phyloP scores from a whole-genome alignment of 1,140 invertebrate species.

The Halictus rubicundus region DNA sequence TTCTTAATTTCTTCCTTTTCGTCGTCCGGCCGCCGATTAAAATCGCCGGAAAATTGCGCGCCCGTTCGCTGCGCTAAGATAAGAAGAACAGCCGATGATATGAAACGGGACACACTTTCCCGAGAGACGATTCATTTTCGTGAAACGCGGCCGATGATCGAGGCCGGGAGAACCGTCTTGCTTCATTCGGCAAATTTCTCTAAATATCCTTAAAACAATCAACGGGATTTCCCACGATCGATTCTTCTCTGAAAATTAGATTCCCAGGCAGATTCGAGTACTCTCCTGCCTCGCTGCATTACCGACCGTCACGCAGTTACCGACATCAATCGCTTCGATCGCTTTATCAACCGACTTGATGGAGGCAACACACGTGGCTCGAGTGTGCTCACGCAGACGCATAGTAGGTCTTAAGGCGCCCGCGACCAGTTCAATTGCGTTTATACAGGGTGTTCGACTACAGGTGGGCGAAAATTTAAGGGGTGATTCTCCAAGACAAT shows the following conservation, averaged over 20 bases:
- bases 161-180: too few species aligned
- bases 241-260: too few species aligned
- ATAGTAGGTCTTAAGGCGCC: too few species aligned
- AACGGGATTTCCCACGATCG: too few species aligned
- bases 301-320: background rate
- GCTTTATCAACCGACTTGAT: background rate
- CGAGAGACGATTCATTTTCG: background rate
- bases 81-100: background rate
- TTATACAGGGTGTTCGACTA: too few species aligned
- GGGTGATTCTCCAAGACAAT: too few species aligned
- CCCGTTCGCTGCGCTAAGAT: too few species aligned
- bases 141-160: slow-evolving; percentile 1
- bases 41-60: background rate
- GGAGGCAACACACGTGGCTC: too few species aligned
- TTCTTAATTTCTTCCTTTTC: background rate
- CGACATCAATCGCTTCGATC: background rate
- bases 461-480: too few species aligned
- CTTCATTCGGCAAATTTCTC: background rate
- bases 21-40: slow-evolving; percentile 13
- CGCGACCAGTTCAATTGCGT: too few species aligned
- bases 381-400: too few species aligned
- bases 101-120: background rate
- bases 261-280: too few species aligned
- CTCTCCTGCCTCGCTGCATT: background rate
- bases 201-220: background rate